A percentile compares a stretch with the other conserved stretches of the same genome.
phyloP scores from a whole-genome alignment of 2,797 vertebrate genomes.

The Semotilus atromaculatus region DNA sequence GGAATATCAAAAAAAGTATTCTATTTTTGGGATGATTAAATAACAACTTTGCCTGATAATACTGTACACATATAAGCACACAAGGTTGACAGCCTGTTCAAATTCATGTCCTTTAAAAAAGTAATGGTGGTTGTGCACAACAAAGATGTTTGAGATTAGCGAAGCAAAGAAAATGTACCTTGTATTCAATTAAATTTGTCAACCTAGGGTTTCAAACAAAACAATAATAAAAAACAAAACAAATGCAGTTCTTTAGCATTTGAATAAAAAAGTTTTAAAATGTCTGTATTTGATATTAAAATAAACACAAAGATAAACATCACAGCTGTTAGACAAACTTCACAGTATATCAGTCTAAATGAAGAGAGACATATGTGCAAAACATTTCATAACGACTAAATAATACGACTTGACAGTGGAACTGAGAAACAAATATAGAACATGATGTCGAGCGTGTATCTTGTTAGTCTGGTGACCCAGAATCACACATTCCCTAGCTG shows the following conservation, averaged over 20 bases:
- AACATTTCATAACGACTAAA: background rate
- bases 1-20: background rate
- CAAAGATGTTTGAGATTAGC: background rate
- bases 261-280: background rate
- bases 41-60: background rate
- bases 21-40: background rate
- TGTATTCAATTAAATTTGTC: too few relatives aligned
- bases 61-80: background rate
- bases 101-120: background rate
- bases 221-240: background rate
- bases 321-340: slow-evolving; percentile 35
- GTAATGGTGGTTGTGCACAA: background rate
- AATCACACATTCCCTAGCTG: slow-evolving; percentile 32
- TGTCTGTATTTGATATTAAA: background rate
- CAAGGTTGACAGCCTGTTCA: background rate
- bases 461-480: background rate
- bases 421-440: slow-evolving; percentile 1
- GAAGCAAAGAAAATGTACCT: background rate
- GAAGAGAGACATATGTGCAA: slow-evolving; percentile 15
- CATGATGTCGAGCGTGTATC: background rate
- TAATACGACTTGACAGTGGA: background rate
- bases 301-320: slow-evolving; percentile 17
- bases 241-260: background rate
- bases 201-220: background rate
- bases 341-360: slow-evolving; percentile 52